phyloP scores from a whole-genome alignment of 2,797 vertebrate species.

The Hypotaenidia philippensis region DNA sequence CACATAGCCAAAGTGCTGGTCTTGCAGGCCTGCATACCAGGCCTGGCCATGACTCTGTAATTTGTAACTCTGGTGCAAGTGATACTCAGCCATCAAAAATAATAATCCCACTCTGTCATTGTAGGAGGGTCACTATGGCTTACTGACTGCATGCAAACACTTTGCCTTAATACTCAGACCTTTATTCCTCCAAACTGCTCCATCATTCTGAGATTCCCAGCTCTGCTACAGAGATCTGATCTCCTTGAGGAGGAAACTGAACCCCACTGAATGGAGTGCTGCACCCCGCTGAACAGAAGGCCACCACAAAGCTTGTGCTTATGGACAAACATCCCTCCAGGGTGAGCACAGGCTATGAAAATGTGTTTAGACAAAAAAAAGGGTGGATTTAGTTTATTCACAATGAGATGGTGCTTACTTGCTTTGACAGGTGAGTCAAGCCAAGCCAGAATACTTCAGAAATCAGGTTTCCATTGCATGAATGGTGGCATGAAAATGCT shows the following conservation, averaged over 20 bases:
- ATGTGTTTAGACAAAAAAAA: neutral
- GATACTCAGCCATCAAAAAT: neutral
- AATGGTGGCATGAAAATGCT: neutral
- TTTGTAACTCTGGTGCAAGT: neutral
- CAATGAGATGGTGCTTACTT: neutral
- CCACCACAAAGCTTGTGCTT: neutral
- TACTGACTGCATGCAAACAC: neutral
- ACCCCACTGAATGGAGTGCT: fast-evolving
- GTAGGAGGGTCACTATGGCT: neutral
- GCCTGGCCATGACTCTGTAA: neutral
- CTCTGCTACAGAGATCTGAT: neutral
- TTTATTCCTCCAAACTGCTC: neutral
- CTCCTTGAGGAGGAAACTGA: neutral
- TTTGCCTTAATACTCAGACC: neutral
- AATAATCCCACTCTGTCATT: neutral
- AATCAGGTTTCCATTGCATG: neutral
- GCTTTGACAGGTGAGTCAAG: neutral
- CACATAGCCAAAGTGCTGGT: neutral
- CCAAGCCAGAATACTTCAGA: neutral
- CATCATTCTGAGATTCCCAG: neutral
- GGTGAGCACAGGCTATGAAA: neutral
- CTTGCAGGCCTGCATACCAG: neutral
- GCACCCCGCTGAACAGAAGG: neutral
- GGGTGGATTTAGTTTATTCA: neutral
- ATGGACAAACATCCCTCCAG: neutral